Conservation (phyloP, 1,140 invertebrate species). For the Drosophila grimshawi region DNA sequence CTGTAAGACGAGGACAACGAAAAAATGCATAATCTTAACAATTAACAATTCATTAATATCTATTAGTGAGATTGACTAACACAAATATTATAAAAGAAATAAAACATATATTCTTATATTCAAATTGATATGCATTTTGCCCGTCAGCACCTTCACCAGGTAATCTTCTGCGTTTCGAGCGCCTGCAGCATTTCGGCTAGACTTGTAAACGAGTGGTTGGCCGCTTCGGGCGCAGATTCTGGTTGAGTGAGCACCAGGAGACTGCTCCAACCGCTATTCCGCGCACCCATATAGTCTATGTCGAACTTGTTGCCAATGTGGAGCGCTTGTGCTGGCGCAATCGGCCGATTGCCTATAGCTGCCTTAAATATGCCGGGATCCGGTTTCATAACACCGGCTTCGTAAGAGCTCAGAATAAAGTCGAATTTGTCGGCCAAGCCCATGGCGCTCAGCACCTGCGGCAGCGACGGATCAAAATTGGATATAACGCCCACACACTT, state of each 20-base stretch:
- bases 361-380: constrained; percentile 62
- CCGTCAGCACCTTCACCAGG: constrained; percentile 46
- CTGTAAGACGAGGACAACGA: no score
- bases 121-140: neutral
- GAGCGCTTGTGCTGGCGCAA: constrained; percentile 87
- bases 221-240: neutral
- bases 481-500: constrained; percentile 79
- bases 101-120: neutral
- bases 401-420: constrained; percentile 79
- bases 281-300: constrained; percentile 92
- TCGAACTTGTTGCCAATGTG: constrained; percentile 92
- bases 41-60: no score
- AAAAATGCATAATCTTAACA: no score
- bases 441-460: constrained; percentile 59
- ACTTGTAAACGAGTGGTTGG: constrained; percentile 46
- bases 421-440: constrained; percentile 63
- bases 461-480: constrained; percentile 76
- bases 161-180: constrained; percentile 50
- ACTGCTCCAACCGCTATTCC: constrained; percentile 90
- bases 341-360: constrained; percentile 49
- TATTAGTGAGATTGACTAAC: no score
- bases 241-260: constrained; percentile 70
- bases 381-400: constrained; percentile 73
- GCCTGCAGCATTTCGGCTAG: constrained; percentile 48
- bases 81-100: neutral